Evolutionary conservation across 2,888 invertebrate species (phyloP).

Genomic region (Temnothorax unifasciatus): DNA sequence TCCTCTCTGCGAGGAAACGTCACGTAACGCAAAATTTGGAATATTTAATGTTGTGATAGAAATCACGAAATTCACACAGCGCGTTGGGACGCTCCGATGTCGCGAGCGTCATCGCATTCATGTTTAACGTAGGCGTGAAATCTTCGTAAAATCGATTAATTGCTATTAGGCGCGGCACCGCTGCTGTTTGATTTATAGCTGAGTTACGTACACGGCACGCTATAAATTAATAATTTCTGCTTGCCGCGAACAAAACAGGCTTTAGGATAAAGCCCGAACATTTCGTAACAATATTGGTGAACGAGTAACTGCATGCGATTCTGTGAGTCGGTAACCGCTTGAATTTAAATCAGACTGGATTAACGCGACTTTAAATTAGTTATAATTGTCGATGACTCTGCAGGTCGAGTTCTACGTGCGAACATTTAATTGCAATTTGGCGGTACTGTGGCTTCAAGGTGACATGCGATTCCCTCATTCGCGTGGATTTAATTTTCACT

Average conservation of each 20-base stretch:
- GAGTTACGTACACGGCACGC: constrained; percentile 37
- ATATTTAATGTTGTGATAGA: background rate
- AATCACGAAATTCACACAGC: background rate
- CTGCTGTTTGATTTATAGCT: constrained; percentile 45
- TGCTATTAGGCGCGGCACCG: constrained; percentile 35
- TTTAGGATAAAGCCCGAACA: constrained; percentile 11
- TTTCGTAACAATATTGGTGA: constrained; percentile 49
- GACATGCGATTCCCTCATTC: constrained; percentile 75
- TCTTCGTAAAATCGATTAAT: constrained; percentile 52
- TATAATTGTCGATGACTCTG: constrained; percentile 45
- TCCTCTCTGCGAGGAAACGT: background rate
- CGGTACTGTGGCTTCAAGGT: constrained; percentile 41
- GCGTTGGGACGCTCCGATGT: background rate
- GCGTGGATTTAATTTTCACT: constrained; percentile 59
- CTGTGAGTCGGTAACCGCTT: constrained; percentile 37
- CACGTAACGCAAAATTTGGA: background rate
- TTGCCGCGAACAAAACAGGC: constrained; percentile 47
- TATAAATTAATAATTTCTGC: constrained; percentile 51
- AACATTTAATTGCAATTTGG: constrained; percentile 65
- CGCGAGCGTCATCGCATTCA: background rate
- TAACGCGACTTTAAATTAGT: constrained; percentile 62
- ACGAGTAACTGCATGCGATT: constrained; percentile 39
- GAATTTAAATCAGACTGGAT: constrained; percentile 55
- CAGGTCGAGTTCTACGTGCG: constrained; percentile 36
- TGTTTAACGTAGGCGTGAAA: constrained; percentile 33